A percentile compares a stretch with the other conserved stretches of the same genome.
These are phyloP conservation scores for Coranthus polyacanthus DNA, from an alignment of 2,797 vertebrate genomes.

Conservation along the genomic window DNA sequence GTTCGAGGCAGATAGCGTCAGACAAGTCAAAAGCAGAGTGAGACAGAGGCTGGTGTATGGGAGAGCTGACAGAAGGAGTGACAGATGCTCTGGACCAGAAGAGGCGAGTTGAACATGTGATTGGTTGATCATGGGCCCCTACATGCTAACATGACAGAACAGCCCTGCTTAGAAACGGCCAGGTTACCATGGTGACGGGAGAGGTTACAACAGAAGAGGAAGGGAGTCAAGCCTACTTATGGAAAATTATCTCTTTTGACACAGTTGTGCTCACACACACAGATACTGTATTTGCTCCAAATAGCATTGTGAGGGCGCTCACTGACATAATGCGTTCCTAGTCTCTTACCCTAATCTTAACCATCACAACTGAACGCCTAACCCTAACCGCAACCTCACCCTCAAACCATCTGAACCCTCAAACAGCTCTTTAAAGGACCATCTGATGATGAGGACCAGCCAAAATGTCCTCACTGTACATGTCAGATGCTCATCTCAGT, in stretches of 20 bases:
- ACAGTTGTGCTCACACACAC: conserved; percentile 27
- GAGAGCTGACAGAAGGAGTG: conserved; percentile 65
- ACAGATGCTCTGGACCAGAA: conserved; percentile 74
- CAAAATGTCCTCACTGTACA: no score
- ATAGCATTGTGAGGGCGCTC: no score
- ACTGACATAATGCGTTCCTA: no score
- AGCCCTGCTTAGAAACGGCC: conserved; percentile 48
- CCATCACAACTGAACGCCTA: no score
- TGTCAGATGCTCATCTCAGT: no score
- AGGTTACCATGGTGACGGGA: conserved; percentile 74
- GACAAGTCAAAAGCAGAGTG: conserved; percentile 23
- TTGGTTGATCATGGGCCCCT: conserved; percentile 65
- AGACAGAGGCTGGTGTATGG: conserved; percentile 7
- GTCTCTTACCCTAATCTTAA: no score
- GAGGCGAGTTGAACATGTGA: conserved; percentile 68
- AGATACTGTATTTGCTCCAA: neutral
- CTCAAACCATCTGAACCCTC: no score
- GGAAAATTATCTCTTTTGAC: conserved; percentile 67
- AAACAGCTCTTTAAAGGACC: no score
- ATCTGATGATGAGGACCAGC: no score
- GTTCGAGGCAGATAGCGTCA: neutral
- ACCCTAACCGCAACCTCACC: no score
- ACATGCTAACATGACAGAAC: conserved; percentile 43
- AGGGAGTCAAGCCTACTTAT: conserved; percentile 58
- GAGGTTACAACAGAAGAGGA: conserved; percentile 63